Evolutionary conservation across 64 coral and sea anemone species (phyloP).

Genomic region (Montipora capricornis): DNA sequence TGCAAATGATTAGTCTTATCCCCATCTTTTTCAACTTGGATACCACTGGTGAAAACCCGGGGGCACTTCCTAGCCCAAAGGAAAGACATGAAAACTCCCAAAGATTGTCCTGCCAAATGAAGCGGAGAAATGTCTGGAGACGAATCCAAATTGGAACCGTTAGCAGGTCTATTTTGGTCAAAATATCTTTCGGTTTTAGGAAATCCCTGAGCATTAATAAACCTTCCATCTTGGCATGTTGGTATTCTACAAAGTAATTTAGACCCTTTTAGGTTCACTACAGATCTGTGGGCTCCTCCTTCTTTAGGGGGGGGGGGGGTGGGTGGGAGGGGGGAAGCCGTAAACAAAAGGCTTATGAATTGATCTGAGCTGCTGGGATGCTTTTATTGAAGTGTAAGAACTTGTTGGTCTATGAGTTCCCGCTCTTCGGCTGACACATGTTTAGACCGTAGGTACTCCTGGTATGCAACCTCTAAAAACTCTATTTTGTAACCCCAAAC

Average conservation of each 20-base stretch:
- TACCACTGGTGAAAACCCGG: slow-evolving; percentile 11
- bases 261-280: slow-evolving; percentile 28
- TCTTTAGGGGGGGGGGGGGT: no score
- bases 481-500: neutral
- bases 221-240: slow-evolving; percentile 56
- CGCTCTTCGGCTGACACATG: neutral
- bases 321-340: no score
- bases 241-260: neutral
- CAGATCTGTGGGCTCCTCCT: no score
- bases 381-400: slow-evolving; percentile 3
- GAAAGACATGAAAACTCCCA: slow-evolving; percentile 17
- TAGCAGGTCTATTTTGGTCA: slow-evolving; percentile 33
- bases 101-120: neutral
- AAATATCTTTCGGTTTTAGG: neutral
- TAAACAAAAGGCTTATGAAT: no score
- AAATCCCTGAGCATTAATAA: slow-evolving; percentile 5
- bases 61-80: neutral
- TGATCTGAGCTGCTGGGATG: neutral
- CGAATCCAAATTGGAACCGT: no score
- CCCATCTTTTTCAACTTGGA: neutral
- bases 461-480: no score
- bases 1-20: slow-evolving; percentile 3
- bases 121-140: no score
- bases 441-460: neutral
- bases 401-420: slow-evolving; percentile 14